phyloP scores from a whole-genome alignment of 2,113 vertebrate genomes.

The Erythrocercus mccallii region DNA sequence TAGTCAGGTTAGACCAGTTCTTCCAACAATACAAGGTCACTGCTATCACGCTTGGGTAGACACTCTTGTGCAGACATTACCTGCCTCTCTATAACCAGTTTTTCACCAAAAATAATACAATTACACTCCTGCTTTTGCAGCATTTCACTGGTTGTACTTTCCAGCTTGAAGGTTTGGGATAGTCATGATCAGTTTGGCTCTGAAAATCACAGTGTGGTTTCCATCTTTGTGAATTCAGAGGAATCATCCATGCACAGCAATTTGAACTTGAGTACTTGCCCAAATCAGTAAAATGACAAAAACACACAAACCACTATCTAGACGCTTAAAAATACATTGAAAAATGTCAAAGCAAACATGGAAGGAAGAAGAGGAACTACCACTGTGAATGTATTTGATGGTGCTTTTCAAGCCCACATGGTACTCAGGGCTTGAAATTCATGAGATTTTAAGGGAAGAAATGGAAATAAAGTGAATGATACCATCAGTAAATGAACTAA shows the following conservation, averaged over 20 bases:
- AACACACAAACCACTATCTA: not conserved
- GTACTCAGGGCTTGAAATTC: not conserved
- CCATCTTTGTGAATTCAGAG: not conserved
- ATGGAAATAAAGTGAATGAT: not conserved
- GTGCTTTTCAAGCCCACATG: not conserved
- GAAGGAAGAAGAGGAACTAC: not conserved
- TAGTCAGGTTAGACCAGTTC: conserved; percentile 34
- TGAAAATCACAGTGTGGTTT: not conserved
- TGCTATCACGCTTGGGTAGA: not conserved
- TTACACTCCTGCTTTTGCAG: not conserved
- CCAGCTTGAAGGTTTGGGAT: not conserved
- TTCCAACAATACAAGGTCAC: not conserved
- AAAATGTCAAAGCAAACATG: not conserved
- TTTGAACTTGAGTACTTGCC: not conserved
- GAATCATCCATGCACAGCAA: not conserved
- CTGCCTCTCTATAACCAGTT: not conserved
- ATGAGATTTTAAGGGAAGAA: not conserved
- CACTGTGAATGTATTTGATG: not conserved
- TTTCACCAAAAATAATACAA: not conserved
- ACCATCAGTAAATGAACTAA: not conserved
- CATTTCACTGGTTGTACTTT: not conserved
- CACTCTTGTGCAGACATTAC: not conserved
- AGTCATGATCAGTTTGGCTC: not conserved
- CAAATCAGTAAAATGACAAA: not conserved
- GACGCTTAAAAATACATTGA: not conserved